These are phyloP conservation scores for Drosophila ficusphila DNA, from an alignment of 1,140 invertebrate species.

Conservation along the genomic window DNA sequence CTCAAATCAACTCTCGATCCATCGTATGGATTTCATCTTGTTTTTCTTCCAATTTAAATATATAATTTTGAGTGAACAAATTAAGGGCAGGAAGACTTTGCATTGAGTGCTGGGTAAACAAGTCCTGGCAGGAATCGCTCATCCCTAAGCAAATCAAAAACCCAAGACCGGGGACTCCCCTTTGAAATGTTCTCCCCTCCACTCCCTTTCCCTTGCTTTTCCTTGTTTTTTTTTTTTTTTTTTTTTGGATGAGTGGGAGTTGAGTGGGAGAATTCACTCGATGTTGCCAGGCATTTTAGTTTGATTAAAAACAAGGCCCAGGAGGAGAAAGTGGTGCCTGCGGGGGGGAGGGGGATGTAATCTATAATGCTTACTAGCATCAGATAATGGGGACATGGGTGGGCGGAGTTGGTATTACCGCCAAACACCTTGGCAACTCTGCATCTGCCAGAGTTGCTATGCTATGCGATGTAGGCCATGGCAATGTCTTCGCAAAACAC, in stretches of 20 bases:
- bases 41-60: slow-evolving; percentile 5
- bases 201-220: too few species aligned
- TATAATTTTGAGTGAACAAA: slow-evolving; percentile 4
- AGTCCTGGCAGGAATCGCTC: slow-evolving; percentile 2
- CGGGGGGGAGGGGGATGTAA: slow-evolving; percentile 14
- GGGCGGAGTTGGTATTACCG: slow-evolving; percentile 4
- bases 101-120: slow-evolving; percentile 15
- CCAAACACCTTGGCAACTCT: slow-evolving; percentile 51
- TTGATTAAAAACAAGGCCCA: slow-evolving; percentile 73
- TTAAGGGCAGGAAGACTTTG: background rate
- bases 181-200: background rate
- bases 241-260: background rate
- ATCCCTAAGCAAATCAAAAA: slow-evolving; percentile 11
- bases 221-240: too few species aligned
- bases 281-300: slow-evolving; percentile 73
- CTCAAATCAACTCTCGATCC: background rate
- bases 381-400: background rate
- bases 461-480: slow-evolving; percentile 47
- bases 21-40: background rate
- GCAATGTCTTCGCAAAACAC: slow-evolving; percentile 9
- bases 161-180: background rate
- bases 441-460: slow-evolving; percentile 24
- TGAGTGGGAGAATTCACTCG: slow-evolving; percentile 16
- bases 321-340: background rate
- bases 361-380: slow-evolving; percentile 38